Evolutionary conservation across 2,888 invertebrate species (phyloP), one percentile per base, ranked within the genome.

Genomic region (Lacanobia wlatinum): DNA sequence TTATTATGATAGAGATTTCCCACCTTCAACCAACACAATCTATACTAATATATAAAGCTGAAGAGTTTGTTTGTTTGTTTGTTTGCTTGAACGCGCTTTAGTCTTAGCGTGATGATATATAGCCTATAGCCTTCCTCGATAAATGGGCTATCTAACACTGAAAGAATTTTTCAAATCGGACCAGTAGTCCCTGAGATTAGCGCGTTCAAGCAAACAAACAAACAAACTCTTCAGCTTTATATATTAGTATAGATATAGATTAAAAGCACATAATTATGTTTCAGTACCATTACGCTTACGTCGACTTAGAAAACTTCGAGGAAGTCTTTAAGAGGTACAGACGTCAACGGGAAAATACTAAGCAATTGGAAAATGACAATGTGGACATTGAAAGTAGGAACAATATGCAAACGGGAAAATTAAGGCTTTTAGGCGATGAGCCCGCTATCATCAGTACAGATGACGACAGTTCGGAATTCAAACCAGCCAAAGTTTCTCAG

Each of bases 211-310:
- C n/a, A n/a, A n/a, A n/a, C n/a, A n/a, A n/a, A n/a, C n/a, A n/a
- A n/a, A n/a, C n/a, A n/a, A n/a, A n/a, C n/a, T n/a, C n/a, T n/a
- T n/a, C n/a, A n/a, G n/a, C n/a, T n/a, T n/a, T n/a, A n/a, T n/a
- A n/a, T n/a, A n/a, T n/a, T n/a, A n/a, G n/a, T n/a, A n/a, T n/a
- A n/a, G n/a, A n/a, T n/a, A n/a, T n/a, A n/a, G n/a, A n/a, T n/a
- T 16, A 6, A 48, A 48, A 7, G 18, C 16, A 55, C 6, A 53
- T 34, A 1, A 10, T 14, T 28, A 55, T 56, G 1, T 74, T 82
- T 43, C 48, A 80, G 80, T 73, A 70, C 43, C 70, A 80, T 21
- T 83, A 82, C 16, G 83, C 80, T 5, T 83, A 76, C 53, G 67
- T 83, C 6, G 23, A 82, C 55, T 62, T 82, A 10, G 80, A 83